Base-by-base conservation (phyloP, 2,797 vertebrate genomes). In the Pseudomugil gertrudae region DNA sequence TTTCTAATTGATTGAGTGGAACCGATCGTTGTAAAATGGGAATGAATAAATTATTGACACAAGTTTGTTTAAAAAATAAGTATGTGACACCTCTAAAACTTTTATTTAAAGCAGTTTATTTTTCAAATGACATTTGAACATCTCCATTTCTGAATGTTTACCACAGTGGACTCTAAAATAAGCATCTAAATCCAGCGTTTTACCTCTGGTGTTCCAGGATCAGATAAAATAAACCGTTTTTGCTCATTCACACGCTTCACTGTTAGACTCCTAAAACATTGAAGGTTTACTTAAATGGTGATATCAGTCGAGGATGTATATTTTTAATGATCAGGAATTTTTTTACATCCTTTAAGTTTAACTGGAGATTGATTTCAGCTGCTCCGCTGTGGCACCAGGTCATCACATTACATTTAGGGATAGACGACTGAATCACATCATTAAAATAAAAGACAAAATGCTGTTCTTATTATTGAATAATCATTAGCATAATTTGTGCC, bases 41-140 rank as follows among this genome's bases (percentile, higher is more conserved):
- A 92, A 92, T 90, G 87, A 93, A 94, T 93, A 94, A 95, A 93
- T 94, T 94, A 94, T 94, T 94, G 85, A 89, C 93, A 89, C 91
- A 82, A 69, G 38, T 86, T 87, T 86, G 86, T 91, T 74, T 32
- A 30, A 75, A 86, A 87, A 69, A 74, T n/a, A 57, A 30, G 30
- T 68, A 75, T 90, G 78, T 85, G 75, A 84, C 66, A 74, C 48
- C 47, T 79, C 57, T 8, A 76, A 72, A 57, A 74, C 57, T 59
- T 50, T 66, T 60, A 73, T 61, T 73, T 69, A 55, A 69, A 73
- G 68, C 69, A 26, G 71, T 88, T 90, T 21, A 45, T 9, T 10
- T 79, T 76, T 32, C 72, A 76, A 84, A 33, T 38, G 5, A 24
- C 9, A 53, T 63, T 40, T 63, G 19, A 63, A 63, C 5, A 40